Evolutionary conservation across 1,140 invertebrate genomes (phyloP), one percentile per base, ranked within the genome.

Genomic region (Drosophila grimshawi): DNA sequence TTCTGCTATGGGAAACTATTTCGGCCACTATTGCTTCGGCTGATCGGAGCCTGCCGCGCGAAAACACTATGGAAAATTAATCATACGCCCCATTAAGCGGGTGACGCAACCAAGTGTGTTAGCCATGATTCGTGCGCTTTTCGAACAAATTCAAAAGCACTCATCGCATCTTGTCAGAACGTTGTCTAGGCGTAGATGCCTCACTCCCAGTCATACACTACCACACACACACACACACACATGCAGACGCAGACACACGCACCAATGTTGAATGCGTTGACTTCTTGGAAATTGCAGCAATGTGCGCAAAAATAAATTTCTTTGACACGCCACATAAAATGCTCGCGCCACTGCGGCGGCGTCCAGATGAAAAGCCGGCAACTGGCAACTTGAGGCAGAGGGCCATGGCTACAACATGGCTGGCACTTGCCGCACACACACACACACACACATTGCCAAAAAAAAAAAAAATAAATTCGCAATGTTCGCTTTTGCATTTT

Each of bases 1-100:
- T 74, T 86, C 82, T 80, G 76, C 77, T 73, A 76, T 86, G 83
- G 83, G 83, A 88, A 88, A 77, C 63, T 63, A 66, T 74, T 62
- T 37, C 52, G 60, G 60, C 64, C 62, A 63, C 39, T 48, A 51
- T 37, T 41, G 65, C 59, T 55, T 19, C 19, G 19, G 19, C 19
- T 19, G 19, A 19, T 19, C 59, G 60, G 60, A 49, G 56, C 74
- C 45, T 74, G 62, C 65, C 65, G 45, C 33, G 41, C 39, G 10
- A 19, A 53, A 45, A 43, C 19, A 37, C 41, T 35, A n/a, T 49
- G 49, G 45, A 67, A 88, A 86, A 86, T 86, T 86, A 88, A 86
- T 86, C 85, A 86, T 86, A 86, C 83, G 83, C 83, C 81, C 83
- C 85, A 86, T 86, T 88, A 81, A 80, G 86, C 81, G 78, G 33